Base-by-base conservation (phyloP, 2,797 vertebrate species). In the Mastacembelus armatus region DNA sequence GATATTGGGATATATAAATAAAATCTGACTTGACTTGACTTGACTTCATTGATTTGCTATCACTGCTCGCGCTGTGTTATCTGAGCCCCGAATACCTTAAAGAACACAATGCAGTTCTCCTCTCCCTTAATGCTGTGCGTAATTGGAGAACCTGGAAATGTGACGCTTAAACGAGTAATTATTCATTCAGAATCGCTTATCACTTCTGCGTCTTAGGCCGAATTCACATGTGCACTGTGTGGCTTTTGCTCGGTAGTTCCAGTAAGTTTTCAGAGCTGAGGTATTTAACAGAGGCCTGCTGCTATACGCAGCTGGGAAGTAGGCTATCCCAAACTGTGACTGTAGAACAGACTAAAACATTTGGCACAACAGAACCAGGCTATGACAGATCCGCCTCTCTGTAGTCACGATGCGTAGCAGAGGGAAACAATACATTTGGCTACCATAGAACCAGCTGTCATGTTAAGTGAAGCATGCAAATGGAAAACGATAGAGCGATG, bases 251-350 rank as follows among this genome's bases (percentile, higher is more conserved):
- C 40, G 29, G 40, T 58, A 66, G 50, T 55, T 52, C 33, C 38
- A 63, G 43, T 57, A 72, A 60, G 59, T 84, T 80, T 73, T 66
- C 52, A 54, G 76, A 40, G 47, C 33, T 69, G 64, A 61, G 40
- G 55, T 76, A 47, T 74, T 78, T 82, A 69, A 74, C 65, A 52
- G 64, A 39, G 63, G 81, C 76, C 85, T 85, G 40, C 85, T 85
- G 40, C 74, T 61, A 32, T 38, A 60, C 48, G 59, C 66, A 80
- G 73, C 32, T 57, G 65, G 76, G 71, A 85, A 52, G n/a, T n/a
- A n/a, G n/a, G n/a, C 4, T 68, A 71, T 71, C 66, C 77, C 74
- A 69, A 84, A 73, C 33, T 71, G 61, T 63, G 54, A 69, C 49
- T 75, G 62, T 72, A 80, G 63, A 51, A 63, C 70, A 65, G 61